Percentiles rank a stretch among this genome's conserved stretches.
Conservation (phyloP, 2,113 vertebrate species). For the Python bivittatus region DNA sequence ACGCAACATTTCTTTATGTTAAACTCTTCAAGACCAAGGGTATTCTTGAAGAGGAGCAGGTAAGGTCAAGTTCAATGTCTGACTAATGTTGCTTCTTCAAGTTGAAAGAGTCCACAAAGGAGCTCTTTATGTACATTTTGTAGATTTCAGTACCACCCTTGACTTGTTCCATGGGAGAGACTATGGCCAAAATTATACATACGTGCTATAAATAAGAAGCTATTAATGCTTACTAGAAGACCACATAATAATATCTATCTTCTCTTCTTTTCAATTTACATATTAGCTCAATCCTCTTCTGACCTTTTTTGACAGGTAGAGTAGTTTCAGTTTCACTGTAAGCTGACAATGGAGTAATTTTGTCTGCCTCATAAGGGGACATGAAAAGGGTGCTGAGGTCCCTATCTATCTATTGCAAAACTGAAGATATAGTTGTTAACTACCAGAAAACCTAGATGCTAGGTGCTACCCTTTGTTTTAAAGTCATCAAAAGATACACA, state of each 20-base stretch:
- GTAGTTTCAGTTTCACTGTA: neutral
- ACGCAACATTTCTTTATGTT: neutral
- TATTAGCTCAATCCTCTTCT: neutral
- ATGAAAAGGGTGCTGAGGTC: neutral
- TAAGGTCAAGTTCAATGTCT: neutral
- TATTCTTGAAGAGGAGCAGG: neutral
- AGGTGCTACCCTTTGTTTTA: neutral
- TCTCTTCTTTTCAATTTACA: neutral
- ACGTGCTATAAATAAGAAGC: neutral
- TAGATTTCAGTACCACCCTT: neutral
- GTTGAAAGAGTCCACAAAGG: neutral
- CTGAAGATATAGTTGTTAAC: neutral
- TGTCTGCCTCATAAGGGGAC: neutral
- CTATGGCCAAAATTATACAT: neutral
- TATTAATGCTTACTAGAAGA: neutral
- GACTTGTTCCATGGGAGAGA: neutral
- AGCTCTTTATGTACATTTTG: neutral
- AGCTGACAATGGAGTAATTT: neutral
- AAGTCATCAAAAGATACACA: neutral
- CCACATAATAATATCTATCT: neutral
- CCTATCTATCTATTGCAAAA: neutral
- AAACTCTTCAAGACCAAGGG: neutral
- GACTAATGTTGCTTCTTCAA: neutral
- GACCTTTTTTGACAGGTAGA: neutral
- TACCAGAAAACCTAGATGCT: neutral